A percentile compares a stretch with the other conserved stretches of the same genome.
Conservation (phyloP, 2,888 invertebrate species). For the Phytoseiulus persimilis region DNA sequence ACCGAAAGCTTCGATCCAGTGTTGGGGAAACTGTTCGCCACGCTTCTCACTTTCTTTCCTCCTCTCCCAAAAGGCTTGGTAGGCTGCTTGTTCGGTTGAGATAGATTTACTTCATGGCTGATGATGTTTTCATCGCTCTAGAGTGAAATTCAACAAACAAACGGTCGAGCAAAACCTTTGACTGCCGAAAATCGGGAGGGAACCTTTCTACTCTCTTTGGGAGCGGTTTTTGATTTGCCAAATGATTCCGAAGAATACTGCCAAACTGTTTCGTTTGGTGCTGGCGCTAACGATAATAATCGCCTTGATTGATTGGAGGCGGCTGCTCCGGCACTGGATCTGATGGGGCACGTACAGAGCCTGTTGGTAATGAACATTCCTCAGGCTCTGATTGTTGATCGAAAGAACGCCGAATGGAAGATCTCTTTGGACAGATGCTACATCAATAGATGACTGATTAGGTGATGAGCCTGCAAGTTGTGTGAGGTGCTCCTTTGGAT, state of each 20-base stretch:
- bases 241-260: too few species aligned
- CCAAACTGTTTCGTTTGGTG: too few species aligned
- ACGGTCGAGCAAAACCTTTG: neutral
- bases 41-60: neutral
- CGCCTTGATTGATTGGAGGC: too few species aligned
- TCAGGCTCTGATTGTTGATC: neutral
- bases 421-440: neutral
- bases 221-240: too few species aligned
- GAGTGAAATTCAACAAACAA: neutral
- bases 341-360: too few species aligned
- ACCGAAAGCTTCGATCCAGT: neutral
- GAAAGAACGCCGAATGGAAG: neutral
- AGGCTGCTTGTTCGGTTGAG: neutral
- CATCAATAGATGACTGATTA: neutral
- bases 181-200: neutral
- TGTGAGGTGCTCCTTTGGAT: neutral
- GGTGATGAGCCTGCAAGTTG: too few species aligned
- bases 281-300: too few species aligned
- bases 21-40: neutral
- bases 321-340: too few species aligned
- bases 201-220: too few species aligned
- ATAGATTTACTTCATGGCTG: neutral
- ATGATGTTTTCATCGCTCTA: neutral
- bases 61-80: neutral
- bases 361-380: neutral